Evolutionary conservation across 2,797 vertebrate species (phyloP).

Genomic region (Callimico goeldii): DNA sequence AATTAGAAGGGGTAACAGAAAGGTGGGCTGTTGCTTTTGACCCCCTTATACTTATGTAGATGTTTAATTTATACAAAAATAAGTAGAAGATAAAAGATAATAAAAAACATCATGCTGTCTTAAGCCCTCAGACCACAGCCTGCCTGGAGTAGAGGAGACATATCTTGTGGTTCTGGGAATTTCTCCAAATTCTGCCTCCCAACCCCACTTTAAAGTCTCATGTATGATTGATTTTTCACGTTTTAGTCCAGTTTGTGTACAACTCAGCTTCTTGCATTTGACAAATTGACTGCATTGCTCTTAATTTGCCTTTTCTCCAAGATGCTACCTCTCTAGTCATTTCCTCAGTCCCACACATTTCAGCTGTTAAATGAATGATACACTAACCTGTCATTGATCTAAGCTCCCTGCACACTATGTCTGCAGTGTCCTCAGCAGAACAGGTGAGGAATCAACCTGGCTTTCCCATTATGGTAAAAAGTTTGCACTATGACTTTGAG

Average conservation of each 20-base stretch:
- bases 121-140: neutral
- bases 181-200: neutral
- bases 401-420: neutral
- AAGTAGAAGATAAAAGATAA: neutral
- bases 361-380: neutral
- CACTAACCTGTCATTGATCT: neutral
- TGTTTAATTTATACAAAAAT: neutral
- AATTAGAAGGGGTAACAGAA: neutral
- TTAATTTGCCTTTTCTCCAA: neutral
- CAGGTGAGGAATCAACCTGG: too few relatives aligned
- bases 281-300: neutral
- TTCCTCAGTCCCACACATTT: neutral
- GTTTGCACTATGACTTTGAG: neutral
- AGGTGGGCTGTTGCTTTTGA: slow-evolving; percentile 9
- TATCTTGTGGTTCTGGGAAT: neutral
- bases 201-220: neutral
- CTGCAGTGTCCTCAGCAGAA: neutral
- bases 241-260: neutral
- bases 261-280: neutral
- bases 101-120: neutral
- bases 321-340: neutral
- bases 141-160: neutral
- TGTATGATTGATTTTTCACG: neutral
- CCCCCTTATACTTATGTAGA: neutral
- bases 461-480: neutral